Percentiles rank a stretch among this genome's conserved stretches.
Conservation (phyloP, 2,113 vertebrate genomes). For the Clinocottus analis region DNA sequence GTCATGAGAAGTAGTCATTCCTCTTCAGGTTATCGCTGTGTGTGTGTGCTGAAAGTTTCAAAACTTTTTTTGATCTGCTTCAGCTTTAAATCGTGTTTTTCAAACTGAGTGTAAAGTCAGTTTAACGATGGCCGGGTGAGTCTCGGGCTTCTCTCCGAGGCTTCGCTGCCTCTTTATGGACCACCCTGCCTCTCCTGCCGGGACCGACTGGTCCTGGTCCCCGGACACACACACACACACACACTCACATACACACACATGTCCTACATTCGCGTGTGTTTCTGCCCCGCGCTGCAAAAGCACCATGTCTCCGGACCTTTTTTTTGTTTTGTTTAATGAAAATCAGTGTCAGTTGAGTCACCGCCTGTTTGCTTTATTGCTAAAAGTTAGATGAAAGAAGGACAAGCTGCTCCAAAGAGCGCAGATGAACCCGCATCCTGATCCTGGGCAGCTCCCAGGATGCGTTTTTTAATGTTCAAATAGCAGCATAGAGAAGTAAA, state of each 20-base stretch:
- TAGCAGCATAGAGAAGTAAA: not conserved
- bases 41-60: constrained; percentile 33
- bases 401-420: not conserved
- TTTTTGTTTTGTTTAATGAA: too few species aligned
- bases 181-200: constrained; percentile 47
- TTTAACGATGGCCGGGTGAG: not conserved
- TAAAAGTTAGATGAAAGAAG: constrained; percentile 14
- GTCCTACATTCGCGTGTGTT: not conserved
- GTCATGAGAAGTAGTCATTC: not conserved
- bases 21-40: not conserved
- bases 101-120: not conserved
- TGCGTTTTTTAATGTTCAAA: not conserved
- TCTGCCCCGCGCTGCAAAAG: not conserved
- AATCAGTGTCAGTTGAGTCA: not conserved
- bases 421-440: constrained; percentile 9
- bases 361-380: not conserved
- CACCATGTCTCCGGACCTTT: not conserved
- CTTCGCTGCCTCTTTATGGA: constrained; percentile 35
- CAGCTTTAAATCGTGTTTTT: not conserved
- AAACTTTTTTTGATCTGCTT: constrained; percentile 1
- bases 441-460: not conserved
- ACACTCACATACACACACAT: too few species aligned
- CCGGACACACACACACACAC: constrained; percentile 9
- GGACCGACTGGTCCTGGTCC: constrained; percentile 38
- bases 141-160: constrained; percentile 1